Base-by-base conservation (phyloP, 2,888 invertebrate species). In the Hedya salicella region DNA sequence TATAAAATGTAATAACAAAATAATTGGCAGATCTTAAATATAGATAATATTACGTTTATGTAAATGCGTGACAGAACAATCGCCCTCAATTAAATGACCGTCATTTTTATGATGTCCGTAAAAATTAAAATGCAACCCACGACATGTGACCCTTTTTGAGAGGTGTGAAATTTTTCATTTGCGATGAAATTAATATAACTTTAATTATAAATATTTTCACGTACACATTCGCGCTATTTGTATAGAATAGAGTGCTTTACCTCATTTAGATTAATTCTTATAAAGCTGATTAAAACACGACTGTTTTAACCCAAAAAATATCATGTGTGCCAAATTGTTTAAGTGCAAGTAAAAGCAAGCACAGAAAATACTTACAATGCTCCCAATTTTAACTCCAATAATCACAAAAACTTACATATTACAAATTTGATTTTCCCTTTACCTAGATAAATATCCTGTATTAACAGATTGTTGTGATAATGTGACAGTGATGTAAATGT, bases 111-210 rank as follows among this genome's bases (percentile, higher is more conserved):
- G 30, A 32, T 57, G 57, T 32, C 46, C 32, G 46, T n/a, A 13
- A 57, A 53, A 53, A 59, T 65, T 73, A 44, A 65, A 59, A 73
- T 71, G 71, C 73, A 52, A 32, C 19, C 50, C 69, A 49, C 68
- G 69, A 39, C 17, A 50, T 48, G 60, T 52, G 48, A 68, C 69
- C 70, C 71, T 68, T 71, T 71, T 67, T 30, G 63, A 6, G 40
- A 40, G 48, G 57, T 46, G 46, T 54, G 70, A 70, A 69, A 73
- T 73, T 72, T 73, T 73, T 71, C 69, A 72, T 71, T 69, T 69
- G 36, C 14, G n/a, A 48, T 30, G 17, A 64, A 44, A 59, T 60
- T 60, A 48, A 65, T 53, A 46, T 14, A 13, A 17, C 3, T 25
- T 5, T 36, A 25, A 4, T 40, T 42, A 54, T 30, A 46, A 32